phyloP scores from a whole-genome alignment of 2,797 vertebrate species.

The Telmatherina bonti region DNA sequence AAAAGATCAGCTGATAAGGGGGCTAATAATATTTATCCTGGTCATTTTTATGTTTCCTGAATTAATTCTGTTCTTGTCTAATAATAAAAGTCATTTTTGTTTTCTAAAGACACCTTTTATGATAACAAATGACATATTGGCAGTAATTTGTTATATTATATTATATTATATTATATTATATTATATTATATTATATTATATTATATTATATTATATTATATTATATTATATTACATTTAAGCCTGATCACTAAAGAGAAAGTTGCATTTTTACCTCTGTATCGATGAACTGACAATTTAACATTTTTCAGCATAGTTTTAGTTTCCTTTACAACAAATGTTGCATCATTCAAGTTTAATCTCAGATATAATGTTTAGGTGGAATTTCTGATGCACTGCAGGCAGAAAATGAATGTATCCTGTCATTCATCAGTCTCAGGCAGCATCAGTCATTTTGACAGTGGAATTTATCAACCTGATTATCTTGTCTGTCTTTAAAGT shows the following conservation, averaged over 20 bases:
- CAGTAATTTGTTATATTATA: not conserved
- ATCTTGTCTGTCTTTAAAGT: constrained; percentile 73
- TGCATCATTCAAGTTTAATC: not conserved
- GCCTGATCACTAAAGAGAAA: no score
- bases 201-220: no score
- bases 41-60: not conserved
- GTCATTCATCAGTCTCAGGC: not conserved
- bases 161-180: no score
- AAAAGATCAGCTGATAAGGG: not conserved
- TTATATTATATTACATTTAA: no score
- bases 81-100: not conserved
- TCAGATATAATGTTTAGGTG: not conserved
- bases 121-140: not conserved
- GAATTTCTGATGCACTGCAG: not conserved
- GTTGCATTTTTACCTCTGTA: no score
- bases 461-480: constrained; percentile 11
- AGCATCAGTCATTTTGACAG: not conserved
- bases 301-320: not conserved
- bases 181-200: no score
- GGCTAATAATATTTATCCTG: not conserved
- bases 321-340: not conserved
- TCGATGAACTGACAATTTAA: no score
- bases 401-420: not conserved
- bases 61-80: not conserved
- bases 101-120: not conserved